Conservation (phyloP, 2,113 vertebrate species). For the Xyrauchen texanus region DNA sequence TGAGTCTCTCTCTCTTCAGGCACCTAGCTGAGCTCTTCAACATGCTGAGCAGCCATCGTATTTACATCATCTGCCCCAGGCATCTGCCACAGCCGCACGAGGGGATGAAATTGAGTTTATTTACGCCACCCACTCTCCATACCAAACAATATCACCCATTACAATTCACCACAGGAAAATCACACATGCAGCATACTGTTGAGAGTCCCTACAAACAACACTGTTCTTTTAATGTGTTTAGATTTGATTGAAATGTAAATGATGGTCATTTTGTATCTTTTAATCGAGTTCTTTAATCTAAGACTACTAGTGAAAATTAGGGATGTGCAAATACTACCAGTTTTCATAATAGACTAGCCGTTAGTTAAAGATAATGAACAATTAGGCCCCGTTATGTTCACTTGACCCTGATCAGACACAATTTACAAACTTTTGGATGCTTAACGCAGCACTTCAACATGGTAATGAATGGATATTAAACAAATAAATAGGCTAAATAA, state of each 20-base stretch:
- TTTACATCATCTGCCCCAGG: constrained; percentile 57
- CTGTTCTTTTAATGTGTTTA: constrained; percentile 2
- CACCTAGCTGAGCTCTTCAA: background rate
- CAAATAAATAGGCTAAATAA: too few relatives aligned
- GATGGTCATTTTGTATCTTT: constrained; percentile 3
- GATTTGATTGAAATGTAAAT: constrained; percentile 8
- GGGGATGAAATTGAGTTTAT: constrained; percentile 60
- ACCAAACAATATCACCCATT: constrained; percentile 36
- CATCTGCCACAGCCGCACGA: constrained; percentile 44
- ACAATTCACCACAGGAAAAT: constrained; percentile 4
- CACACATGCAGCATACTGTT: background rate
- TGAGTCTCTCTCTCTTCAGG: constrained; percentile 28
- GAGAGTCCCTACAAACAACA: constrained; percentile 1
- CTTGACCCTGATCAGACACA: too few relatives aligned
- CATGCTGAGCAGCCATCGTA: constrained; percentile 5
- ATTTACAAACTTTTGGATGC: too few relatives aligned
- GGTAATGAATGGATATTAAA: too few relatives aligned
- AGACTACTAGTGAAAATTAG: too few relatives aligned
- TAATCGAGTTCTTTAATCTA: background rate
- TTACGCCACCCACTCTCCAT: constrained; percentile 57
- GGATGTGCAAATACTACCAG: too few relatives aligned
- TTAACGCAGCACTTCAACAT: too few relatives aligned
- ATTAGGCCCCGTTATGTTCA: too few relatives aligned
- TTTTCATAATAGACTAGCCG: too few relatives aligned
- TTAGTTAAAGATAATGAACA: too few relatives aligned